These are phyloP conservation scores for Ceuthmochares aereus DNA, from an alignment of 2,113 vertebrate species.

Conservation along the genomic window DNA sequence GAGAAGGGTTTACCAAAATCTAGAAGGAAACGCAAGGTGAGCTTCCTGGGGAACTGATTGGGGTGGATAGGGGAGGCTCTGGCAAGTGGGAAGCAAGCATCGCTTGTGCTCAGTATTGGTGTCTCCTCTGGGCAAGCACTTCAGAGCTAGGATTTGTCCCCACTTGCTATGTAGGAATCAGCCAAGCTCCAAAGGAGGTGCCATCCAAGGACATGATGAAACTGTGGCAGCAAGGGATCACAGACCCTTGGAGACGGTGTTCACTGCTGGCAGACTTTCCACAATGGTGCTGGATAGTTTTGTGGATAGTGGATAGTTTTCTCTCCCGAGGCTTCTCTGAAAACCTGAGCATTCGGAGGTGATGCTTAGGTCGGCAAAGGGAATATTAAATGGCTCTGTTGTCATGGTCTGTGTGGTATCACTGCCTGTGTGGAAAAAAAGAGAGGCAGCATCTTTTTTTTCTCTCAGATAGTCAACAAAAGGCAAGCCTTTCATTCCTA, in stretches of 20 bases:
- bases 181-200: not conserved
- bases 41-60: not conserved
- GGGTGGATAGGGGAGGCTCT: not conserved
- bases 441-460: not conserved
- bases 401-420: not conserved
- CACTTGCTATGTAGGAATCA: accelerated
- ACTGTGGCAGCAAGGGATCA: accelerated
- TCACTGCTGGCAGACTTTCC: not conserved
- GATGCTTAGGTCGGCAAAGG: not conserved
- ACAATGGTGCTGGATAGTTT: not conserved
- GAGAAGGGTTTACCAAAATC: conserved; percentile 82
- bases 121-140: not conserved
- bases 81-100: not conserved
- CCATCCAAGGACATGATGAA: not conserved
- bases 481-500: not conserved
- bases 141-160: not conserved
- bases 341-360: not conserved
- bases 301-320: not conserved
- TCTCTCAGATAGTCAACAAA: not conserved
- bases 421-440: not conserved
- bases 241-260: accelerated
- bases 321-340: not conserved
- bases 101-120: accelerated
- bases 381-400: not conserved
- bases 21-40: conserved; percentile 96